Percentiles rank a stretch among this genome's conserved stretches.
These are phyloP conservation scores for Charadrius vociferus DNA, from an alignment of 2,113 vertebrate species.

Conservation along the genomic window DNA sequence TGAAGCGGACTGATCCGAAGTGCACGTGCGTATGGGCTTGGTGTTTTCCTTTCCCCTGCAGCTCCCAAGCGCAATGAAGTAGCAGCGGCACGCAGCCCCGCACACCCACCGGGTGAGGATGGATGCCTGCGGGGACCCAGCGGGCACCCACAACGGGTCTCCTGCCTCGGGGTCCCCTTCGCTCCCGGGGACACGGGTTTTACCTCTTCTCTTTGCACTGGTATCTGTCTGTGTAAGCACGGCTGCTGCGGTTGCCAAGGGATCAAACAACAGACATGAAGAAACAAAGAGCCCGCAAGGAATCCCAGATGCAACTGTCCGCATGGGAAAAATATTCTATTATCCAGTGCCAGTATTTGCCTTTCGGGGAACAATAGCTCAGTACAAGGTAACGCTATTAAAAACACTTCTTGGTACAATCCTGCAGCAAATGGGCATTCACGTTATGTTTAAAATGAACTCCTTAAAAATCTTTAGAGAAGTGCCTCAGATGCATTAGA, in stretches of 20 bases:
- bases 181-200: neutral
- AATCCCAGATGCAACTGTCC: conserved; percentile 4
- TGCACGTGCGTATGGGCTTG: rapidly evolving
- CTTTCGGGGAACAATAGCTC: neutral
- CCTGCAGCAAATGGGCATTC: neutral
- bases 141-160: neutral
- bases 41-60: neutral
- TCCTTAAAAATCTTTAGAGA: neutral
- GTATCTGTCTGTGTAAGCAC: neutral
- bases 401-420: neutral
- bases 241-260: neutral
- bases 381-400: conserved; percentile 51
- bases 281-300: neutral
- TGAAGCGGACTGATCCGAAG: neutral
- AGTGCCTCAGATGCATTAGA: neutral
- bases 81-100: rapidly evolving
- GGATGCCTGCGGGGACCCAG: neutral
- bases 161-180: neutral
- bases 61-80: neutral
- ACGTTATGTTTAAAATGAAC: neutral
- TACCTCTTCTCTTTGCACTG: neutral
- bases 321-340: conserved; percentile 43
- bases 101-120: neutral
- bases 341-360: conserved; percentile 15
- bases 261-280: neutral